Base-by-base conservation (phyloP, 2,113 vertebrate genomes). In the Oryzias melastigma region DNA sequence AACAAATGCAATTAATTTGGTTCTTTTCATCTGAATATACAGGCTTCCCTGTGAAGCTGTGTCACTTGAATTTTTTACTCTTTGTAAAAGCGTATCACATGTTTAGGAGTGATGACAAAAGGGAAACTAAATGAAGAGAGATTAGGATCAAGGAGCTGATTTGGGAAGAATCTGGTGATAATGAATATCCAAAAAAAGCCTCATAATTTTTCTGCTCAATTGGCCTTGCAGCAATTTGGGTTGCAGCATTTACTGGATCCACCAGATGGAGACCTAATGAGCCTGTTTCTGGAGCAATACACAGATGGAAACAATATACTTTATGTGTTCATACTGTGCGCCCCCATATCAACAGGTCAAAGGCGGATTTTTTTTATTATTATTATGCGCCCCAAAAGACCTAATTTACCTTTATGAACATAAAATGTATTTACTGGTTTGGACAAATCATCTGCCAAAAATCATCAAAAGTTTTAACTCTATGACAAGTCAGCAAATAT, bases 231-330 rank as follows among this genome's bases (percentile, higher is more conserved):
- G 92, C 88, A 92, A 89, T 82, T 91, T 91, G 89, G 73, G 87
- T 90, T 95, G 93, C 86, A 92, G 86, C 88, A 90, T 92, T 90
- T 91, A 90, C 89, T 85, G 57, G 53, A 85, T 78, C 87, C 76
- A 85, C 83, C 92, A 94, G 93, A 94, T 95, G 94, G 92, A 77
- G 89, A 91, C 87, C 83, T 94, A 94, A 95, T 95, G 93, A 94
- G 90, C 82, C 85, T 63, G 83, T 91, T 85, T 83, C 52, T 80
- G 62, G 42, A 67, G 79, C 77, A 88, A 87, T 86, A 91, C 90
- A 91, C 88, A 90, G 88, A 93, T 92, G 86, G 82, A 77, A 86
- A 89, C 80, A 71, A 64, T 80, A 79, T 71, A 78, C 22, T 80
- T 55, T 80, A 70, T 74, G 71, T 72, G 78, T 68, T 76, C 71